Conservation (phyloP, 1,140 invertebrate species). For the Mamestra configurata region DNA sequence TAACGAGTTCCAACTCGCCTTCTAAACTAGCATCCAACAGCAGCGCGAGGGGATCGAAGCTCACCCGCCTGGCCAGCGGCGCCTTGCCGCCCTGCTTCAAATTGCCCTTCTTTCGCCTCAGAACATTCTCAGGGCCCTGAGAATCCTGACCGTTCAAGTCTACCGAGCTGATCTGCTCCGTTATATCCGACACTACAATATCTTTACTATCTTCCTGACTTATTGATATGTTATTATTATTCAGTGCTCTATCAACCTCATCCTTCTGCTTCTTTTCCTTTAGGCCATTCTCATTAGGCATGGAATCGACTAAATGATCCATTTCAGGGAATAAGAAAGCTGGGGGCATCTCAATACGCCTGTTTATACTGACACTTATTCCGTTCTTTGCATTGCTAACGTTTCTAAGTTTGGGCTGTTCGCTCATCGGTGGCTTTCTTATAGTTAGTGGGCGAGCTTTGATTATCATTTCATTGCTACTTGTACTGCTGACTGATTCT, state of each 20-base stretch:
- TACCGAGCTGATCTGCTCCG: conserved; percentile 85
- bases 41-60: conserved; percentile 98
- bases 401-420: conserved; percentile 92
- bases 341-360: conserved; percentile 94
- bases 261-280: conserved; percentile 80
- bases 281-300: conserved; percentile 70
- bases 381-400: conserved; percentile 86
- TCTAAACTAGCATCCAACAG: conserved; percentile 98
- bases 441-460: conserved; percentile 94
- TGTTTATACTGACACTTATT: conserved; percentile 91
- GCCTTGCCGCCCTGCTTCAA: conserved; percentile 91
- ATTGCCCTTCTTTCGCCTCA: conserved; percentile 93
- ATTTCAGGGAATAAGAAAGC: conserved; percentile 94
- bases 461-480: conserved; percentile 90
- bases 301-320: conserved; percentile 83
- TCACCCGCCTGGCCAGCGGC: conserved; percentile 94
- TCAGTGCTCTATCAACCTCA: conserved; percentile 79
- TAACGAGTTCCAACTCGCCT: conserved; percentile 98
- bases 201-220: conserved; percentile 87
- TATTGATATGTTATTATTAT: conserved; percentile 77
- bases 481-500: conserved; percentile 77
- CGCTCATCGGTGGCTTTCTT: conserved; percentile 92
- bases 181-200: conserved; percentile 82
- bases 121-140: conserved; percentile 88
- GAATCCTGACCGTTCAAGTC: conserved; percentile 88